Evolutionary conservation across 92 coral and sea anemone species (phyloP).

Genomic region (Umimayanthus kanabou): DNA sequence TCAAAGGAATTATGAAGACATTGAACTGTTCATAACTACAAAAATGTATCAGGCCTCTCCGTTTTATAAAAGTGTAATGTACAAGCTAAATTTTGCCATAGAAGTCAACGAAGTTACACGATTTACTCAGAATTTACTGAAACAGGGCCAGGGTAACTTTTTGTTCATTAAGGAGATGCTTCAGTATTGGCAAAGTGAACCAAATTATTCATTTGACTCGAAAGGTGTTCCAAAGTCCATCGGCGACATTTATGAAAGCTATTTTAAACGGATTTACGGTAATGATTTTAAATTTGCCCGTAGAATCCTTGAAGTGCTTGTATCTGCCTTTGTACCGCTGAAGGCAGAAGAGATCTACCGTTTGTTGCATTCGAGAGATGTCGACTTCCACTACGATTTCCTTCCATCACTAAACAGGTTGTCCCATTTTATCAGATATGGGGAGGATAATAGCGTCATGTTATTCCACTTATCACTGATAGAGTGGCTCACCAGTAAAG

Average conservation of each 20-base stretch:
- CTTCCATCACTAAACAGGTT: constrained; percentile 27
- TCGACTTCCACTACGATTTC: constrained; percentile 24
- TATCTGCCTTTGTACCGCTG: constrained; percentile 58
- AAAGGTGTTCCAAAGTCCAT: constrained; percentile 38
- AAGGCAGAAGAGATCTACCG: constrained; percentile 38
- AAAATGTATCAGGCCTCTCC: constrained; percentile 34
- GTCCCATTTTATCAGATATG: constrained; percentile 52
- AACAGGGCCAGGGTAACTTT: constrained; percentile 70
- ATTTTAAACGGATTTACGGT: constrained; percentile 33
- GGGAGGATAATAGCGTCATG: constrained; percentile 28
- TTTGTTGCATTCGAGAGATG: constrained; percentile 41
- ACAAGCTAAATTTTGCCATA: constrained; percentile 1
- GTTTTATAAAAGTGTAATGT: constrained; percentile 17
- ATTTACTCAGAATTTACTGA: background rate
- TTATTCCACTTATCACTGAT: constrained; percentile 55
- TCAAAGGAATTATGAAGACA: constrained; percentile 60
- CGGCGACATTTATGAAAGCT: constrained; percentile 48
- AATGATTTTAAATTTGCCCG: constrained; percentile 47
- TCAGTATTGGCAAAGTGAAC: constrained; percentile 44
- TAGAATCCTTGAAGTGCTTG: constrained; percentile 61
- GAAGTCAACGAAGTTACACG: background rate
- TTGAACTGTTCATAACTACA: constrained; percentile 40
- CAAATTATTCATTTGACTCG: background rate
- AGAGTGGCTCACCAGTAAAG: constrained; percentile 74
- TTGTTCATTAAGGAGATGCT: constrained; percentile 65